Conservation (phyloP, 2,888 invertebrate genomes). For the Hyposoter dolosus region DNA sequence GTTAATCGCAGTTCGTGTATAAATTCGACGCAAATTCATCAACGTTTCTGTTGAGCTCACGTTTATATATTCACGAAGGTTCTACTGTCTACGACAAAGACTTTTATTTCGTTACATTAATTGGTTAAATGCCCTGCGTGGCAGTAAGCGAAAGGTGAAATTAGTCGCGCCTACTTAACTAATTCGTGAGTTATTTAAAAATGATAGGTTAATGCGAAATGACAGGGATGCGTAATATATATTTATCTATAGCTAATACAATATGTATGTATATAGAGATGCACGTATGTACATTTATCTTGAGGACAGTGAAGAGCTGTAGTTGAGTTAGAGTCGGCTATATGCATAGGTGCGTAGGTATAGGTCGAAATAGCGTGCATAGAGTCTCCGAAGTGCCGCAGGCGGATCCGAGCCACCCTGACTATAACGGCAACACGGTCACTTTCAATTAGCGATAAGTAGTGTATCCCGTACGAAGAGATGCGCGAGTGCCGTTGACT, state of each 20-base stretch:
- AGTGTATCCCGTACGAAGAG: conserved; percentile 64
- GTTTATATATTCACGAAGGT: background rate
- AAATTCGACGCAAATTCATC: background rate
- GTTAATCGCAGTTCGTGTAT: background rate
- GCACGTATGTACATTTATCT: conserved; percentile 33
- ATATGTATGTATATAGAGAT: background rate
- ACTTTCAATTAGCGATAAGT: conserved; percentile 70
- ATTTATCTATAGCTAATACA: background rate
- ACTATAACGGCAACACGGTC: conserved; percentile 63
- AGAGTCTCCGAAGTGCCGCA: conserved; percentile 62
- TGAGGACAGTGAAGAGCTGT: conserved; percentile 41
- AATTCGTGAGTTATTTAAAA: conserved; percentile 61
- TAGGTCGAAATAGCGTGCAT: conserved; percentile 64
- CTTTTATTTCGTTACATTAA: conserved; percentile 3
- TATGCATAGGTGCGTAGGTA: conserved; percentile 44
- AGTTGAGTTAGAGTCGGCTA: conserved; percentile 56
- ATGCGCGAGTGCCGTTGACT: conserved; percentile 62
- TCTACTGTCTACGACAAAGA: background rate
- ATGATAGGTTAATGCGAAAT: conserved; percentile 28
- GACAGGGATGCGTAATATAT: conserved; percentile 18
- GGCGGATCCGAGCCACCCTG: conserved; percentile 54
- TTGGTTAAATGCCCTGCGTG: conserved; percentile 40
- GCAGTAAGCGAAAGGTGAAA: conserved; percentile 47
- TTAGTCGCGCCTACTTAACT: conserved; percentile 48
- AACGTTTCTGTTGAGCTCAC: background rate